phyloP scores from a whole-genome alignment of 2,113 vertebrate genomes.

The Pterophyllum scalare region DNA sequence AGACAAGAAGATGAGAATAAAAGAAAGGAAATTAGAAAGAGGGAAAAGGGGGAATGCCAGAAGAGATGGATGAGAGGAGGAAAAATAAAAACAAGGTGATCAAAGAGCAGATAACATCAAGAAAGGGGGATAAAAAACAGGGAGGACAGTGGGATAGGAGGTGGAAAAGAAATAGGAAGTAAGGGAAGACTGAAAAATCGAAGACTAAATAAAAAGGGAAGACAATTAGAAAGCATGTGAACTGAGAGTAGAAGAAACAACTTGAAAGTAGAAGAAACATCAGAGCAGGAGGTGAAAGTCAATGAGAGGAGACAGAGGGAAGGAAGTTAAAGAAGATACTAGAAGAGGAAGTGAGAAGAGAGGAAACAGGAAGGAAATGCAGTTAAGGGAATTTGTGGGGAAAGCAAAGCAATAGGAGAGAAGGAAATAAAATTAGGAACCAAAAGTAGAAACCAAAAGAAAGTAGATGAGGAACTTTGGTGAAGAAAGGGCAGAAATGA shows the following conservation, averaged over 20 bases:
- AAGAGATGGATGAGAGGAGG: neutral
- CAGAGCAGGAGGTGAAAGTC: neutral
- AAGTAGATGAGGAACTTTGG: neutral
- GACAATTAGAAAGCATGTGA: neutral
- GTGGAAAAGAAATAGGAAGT: neutral
- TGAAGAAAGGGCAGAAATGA: neutral
- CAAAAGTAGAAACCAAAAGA: neutral
- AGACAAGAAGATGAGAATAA: neutral
- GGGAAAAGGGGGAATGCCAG: neutral
- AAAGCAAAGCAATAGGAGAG: too few species aligned
- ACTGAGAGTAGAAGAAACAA: neutral
- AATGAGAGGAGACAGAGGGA: neutral
- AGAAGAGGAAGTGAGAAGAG: neutral
- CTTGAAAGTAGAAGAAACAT: conserved; percentile 6
- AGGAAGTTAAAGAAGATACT: neutral
- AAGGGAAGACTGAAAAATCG: neutral
- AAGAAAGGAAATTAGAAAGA: neutral
- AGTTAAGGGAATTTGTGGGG: neutral
- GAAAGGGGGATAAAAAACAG: neutral
- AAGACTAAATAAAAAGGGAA: neutral
- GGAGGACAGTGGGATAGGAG: neutral
- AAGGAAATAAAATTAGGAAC: neutral
- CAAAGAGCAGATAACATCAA: neutral
- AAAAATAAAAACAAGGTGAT: neutral
- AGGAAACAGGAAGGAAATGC: neutral